Evolutionary conservation across 2,888 invertebrate genomes (phyloP), one percentile per base, ranked within the genome.

Genomic region (Trisateles emortualis): DNA sequence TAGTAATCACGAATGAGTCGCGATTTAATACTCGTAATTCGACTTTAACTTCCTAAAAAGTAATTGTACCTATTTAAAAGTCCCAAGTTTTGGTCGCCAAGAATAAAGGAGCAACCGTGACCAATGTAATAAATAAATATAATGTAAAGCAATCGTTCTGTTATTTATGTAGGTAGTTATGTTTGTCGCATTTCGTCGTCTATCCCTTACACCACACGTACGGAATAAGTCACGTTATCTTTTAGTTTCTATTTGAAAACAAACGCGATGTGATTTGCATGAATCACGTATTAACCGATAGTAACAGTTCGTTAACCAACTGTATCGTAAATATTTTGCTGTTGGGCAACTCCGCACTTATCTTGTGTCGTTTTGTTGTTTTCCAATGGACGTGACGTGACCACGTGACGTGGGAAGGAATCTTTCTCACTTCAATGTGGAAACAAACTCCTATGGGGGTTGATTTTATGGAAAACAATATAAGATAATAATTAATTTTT

Each of bases 301-400:
- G 85, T 84, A 88, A 84, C 85, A 84, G 85, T 83, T 84, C 85
- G 74, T 88, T 88, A 87, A 83, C 80, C 79, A 84, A 78, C 78
- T 79, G 78, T 83, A 83, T 84, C 87, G 81, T 89, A 88, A 87
- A 88, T 84, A 88, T 86, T 84, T 83, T 79, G 86, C 82, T 65
- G 79, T 84, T 86, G 79, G 66, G 82, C 64, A 84, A 83, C 79
- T 52, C 44, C 9, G 11, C n/a, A n/a, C 32, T 45, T 58, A 56
- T 60, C 55, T 65, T 9, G 39, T 48, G 52, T 51, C 56, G 51
- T 55, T 41, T 16, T 52, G 59, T 44, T 0, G 49, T 60, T 59
- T 10, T 64, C 67, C 68, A 64, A 48, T 54, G 41, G n/a, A 41
- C 0, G n/a, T n/a, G n/a, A 2, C 16, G 19, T 16, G 29, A 19